Evolutionary conservation across 2,797 vertebrate genomes (phyloP), one percentile per base, ranked within the genome.

Genomic region (Arnoldichthys spilopterus): DNA sequence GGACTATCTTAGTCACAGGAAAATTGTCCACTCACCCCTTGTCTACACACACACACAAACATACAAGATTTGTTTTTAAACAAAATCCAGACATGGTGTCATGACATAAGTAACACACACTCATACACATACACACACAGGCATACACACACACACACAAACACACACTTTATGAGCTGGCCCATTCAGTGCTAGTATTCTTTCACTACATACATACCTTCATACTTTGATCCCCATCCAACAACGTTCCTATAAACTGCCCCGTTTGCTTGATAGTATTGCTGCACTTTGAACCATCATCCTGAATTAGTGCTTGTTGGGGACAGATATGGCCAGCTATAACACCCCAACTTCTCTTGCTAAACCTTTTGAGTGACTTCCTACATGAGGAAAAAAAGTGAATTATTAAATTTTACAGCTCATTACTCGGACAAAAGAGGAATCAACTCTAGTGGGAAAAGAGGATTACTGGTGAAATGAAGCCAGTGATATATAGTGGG

Each of bases 381-480:
- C 45, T 67, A 70, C 22, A 30, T 15, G 18, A 18, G 66, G 58
- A 28, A 58, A 56, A 78, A 82, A 80, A 54, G 78, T 81, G 83
- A 83, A 87, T 86, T 84, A 86, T 87, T 79, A 84, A 82, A 87
- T 85, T 87, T 82, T 88, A 85, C 83, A 86, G 85, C 83, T 88
- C 84, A 85, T 88, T 88, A 86, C 79, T 83, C 72, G 82, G 77
- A 85, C 82, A 88, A 85, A 83, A 82, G 81, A 79, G 81, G 76
- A 83, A 79, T 83, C 73, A 62, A 77, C 78, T 83, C 73, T 82
- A 74, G 79, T 83, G 78, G 82, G 87, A 85, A 85, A 45, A 82
- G 73, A 82, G 83, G 84, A 85, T 85, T 88, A 86, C 76, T 61
- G 84, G 66, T 80, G 80, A 83, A 85, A 85, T 84, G 75, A 85